Evolutionary conservation across 2,888 invertebrate genomes (phyloP).

Genomic region (Sisyra nigra): DNA sequence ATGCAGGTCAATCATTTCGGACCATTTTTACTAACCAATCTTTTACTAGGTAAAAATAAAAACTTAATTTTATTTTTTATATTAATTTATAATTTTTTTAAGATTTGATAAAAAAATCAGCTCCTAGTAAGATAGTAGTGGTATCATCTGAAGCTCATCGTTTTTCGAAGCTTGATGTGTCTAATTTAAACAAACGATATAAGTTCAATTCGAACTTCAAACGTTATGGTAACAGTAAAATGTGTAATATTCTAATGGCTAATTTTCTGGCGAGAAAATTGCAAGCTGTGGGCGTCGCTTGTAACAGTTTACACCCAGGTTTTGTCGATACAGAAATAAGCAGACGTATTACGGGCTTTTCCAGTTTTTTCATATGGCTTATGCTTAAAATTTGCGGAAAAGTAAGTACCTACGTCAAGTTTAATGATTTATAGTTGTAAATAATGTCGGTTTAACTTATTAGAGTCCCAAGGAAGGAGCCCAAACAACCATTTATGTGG

Average conservation of each 20-base stretch:
- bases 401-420: no score
- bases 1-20: slow-evolving; percentile 51
- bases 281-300: slow-evolving; percentile 22
- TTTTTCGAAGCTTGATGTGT: background rate
- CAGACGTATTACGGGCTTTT: no score
- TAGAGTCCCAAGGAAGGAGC: no score
- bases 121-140: slow-evolving; percentile 22
- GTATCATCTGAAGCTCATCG: slow-evolving; percentile 17
- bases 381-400: no score
- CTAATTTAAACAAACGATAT: slow-evolving; percentile 24
- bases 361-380: no score
- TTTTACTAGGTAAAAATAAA: slow-evolving; percentile 31
- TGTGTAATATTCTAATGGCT: slow-evolving; percentile 24
- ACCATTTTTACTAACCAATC: slow-evolving; percentile 44
- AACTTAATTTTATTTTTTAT: no score
- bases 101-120: slow-evolving; percentile 23
- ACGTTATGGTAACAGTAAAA: slow-evolving; percentile 22
- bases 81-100: slow-evolving; percentile 9
- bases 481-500: slow-evolving; percentile 21
- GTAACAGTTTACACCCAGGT: slow-evolving; percentile 30
- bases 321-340: slow-evolving; percentile 1
- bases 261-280: slow-evolving; percentile 22
- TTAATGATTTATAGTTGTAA: no score
- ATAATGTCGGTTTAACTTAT: no score
- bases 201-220: slow-evolving; percentile 24